Conservation (phyloP, 2,797 vertebrate species). For the Tadarida brasiliensis region DNA sequence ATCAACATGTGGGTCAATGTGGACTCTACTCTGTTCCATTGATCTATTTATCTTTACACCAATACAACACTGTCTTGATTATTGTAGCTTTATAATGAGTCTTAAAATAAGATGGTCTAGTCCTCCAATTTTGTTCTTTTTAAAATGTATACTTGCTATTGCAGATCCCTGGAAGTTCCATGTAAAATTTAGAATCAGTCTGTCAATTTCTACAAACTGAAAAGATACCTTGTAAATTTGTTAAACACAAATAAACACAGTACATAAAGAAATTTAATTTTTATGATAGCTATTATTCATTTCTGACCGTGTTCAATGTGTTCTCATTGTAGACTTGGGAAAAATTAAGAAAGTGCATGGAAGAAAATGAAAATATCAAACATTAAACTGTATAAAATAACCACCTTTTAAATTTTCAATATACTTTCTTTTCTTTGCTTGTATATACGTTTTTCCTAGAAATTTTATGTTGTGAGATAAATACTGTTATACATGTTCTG, state of each 20-base stretch:
- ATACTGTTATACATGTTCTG: background rate
- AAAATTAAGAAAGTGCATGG: background rate
- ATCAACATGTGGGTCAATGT: accelerated
- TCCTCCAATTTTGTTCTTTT: background rate
- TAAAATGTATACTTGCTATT: background rate
- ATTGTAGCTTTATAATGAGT: background rate
- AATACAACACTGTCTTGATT: background rate
- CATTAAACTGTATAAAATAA: constrained; percentile 1
- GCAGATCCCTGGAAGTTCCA: background rate
- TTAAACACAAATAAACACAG: background rate
- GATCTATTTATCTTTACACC: background rate
- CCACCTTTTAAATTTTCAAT: background rate
- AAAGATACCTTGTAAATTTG: background rate
- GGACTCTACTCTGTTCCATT: background rate
- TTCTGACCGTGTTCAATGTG: background rate
- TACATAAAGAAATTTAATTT: background rate
- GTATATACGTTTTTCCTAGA: background rate
- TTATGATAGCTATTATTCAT: background rate
- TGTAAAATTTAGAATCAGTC: background rate
- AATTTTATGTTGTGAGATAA: background rate
- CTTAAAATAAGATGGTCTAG: background rate
- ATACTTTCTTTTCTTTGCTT: background rate
- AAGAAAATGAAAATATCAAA: constrained; percentile 16
- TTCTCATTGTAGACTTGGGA: background rate
- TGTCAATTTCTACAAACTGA: background rate